Percentiles rank a stretch among this genome's conserved stretches.
Conservation (phyloP, 2,888 invertebrate species). For the Acrobasis repandana region DNA sequence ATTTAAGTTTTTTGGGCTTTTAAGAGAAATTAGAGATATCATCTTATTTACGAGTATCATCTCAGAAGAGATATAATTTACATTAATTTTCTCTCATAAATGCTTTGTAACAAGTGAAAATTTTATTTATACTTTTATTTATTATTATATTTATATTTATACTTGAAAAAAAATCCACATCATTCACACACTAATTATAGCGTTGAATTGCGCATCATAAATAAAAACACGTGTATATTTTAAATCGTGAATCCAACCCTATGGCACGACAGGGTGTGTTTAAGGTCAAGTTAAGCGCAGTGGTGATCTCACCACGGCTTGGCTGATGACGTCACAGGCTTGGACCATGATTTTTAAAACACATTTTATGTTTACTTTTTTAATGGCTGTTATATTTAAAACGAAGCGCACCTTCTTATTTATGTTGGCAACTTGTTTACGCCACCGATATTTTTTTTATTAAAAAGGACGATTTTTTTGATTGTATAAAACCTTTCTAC, state of each 20-base stretch:
- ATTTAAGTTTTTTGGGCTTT: too few species aligned
- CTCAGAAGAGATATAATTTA: too few species aligned
- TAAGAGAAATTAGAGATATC: too few species aligned
- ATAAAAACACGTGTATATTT: neutral
- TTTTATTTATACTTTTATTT: too few species aligned
- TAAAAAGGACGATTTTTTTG: neutral
- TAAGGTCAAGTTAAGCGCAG: constrained; percentile 48
- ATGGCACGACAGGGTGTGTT: constrained; percentile 40
- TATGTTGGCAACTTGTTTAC: neutral
- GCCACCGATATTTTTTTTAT: neutral
- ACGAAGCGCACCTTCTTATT: neutral
- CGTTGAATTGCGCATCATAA: neutral
- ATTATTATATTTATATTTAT: too few species aligned
- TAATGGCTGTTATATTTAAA: constrained; percentile 2
- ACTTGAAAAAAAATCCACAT: too few species aligned
- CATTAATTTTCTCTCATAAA: too few species aligned
- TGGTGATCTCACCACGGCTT: constrained; percentile 55
- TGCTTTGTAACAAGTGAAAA: too few species aligned
- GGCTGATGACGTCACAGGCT: constrained; percentile 56
- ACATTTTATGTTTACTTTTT: constrained; percentile 36
- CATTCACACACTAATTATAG: neutral
- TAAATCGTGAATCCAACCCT: constrained; percentile 34
- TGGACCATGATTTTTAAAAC: constrained; percentile 48
- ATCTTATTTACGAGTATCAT: too few species aligned
- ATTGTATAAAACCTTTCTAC: too few species aligned